A percentile compares a stretch with the other conserved stretches of the same genome.
Conservation (phyloP, 2,113 vertebrate genomes). For the Paradisaea rubra region DNA sequence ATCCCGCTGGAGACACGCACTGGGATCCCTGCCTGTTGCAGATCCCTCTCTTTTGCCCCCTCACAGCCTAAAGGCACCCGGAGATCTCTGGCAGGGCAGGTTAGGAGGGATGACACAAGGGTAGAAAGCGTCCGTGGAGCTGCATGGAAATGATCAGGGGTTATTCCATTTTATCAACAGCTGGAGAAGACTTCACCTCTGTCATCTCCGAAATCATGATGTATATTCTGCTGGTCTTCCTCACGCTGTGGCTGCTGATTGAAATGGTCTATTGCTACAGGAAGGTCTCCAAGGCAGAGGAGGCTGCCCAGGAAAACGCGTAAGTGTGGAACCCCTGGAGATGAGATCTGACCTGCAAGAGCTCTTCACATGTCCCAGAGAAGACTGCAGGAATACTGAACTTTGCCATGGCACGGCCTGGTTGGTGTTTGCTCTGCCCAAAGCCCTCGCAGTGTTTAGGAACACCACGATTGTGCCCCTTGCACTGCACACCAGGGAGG, state of each 20-base stretch:
- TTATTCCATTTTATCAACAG: slow-evolving; percentile 63
- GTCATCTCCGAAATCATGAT: slow-evolving; percentile 97
- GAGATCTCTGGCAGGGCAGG: neutral
- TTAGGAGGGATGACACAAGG: neutral
- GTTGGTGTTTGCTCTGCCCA: neutral
- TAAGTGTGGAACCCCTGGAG: slow-evolving; percentile 72
- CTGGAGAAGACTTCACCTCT: slow-evolving; percentile 78
- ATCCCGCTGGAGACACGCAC: rapidly evolving
- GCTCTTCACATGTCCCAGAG: neutral
- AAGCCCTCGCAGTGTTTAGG: neutral
- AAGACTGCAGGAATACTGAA: neutral
- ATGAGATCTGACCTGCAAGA: neutral
- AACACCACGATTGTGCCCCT: neutral
- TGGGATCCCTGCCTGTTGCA: neutral
- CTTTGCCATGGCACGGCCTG: rapidly evolving
- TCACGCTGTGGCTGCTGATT: slow-evolving; percentile 93
- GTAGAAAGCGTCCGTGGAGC: neutral
- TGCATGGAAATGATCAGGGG: neutral
- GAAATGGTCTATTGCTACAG: slow-evolving; percentile 99
- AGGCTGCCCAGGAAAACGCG: slow-evolving; percentile 86
- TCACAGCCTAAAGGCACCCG: neutral
- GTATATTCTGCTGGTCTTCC: slow-evolving; percentile 94
- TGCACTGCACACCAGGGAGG: rapidly evolving
- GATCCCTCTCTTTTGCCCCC: neutral
- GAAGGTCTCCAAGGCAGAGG: slow-evolving; percentile 94